Base-by-base conservation (phyloP, 2,113 vertebrate genomes). In the Anser brachyrhynchus region DNA sequence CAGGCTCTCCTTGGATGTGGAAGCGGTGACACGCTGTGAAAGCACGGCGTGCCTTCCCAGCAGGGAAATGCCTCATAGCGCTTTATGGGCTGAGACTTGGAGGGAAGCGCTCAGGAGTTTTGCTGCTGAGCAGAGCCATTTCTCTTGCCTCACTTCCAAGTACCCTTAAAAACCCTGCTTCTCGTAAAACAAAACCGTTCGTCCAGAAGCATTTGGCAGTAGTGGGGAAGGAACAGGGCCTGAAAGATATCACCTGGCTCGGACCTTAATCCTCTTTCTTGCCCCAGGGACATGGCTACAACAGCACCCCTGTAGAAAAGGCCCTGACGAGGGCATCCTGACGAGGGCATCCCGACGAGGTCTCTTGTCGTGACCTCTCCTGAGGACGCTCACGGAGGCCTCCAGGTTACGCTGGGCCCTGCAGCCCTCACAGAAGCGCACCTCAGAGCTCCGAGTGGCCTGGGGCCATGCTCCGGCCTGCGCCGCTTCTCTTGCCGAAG, bases 321-420 rank as follows among this genome's bases (percentile, higher is more conserved):
- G 20, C 23, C 31, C 64, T 29, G 43, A 10, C 11, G 39, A 10
- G 39, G 39, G 9, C 31, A 81, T n/a, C 49, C 39, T 3, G 1
- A 11, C 0, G 5, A 31, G 39, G 39, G 9, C 31, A 81, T n/a
- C 49, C 39, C 3, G 1, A 11, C 0, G 5, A 31, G 20, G 29
- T 49, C 6, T 78, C 57, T 39, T 67, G 52, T 37, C 46, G 35
- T 11, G 9, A 35, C 29, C 35, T 35, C 20, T 61, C 51, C 39
- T 43, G 13, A 76, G 29, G 85, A 69, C 37, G 26, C 55, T 69
- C 6, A 2, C 49, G 39, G 3, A 70, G 64, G 52, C 80, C 70
- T 90, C 77, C 72, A 73, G 31, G 31, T 13, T 12, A 55, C 21
- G n/a, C 14, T 64, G 46, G 62, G 1, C 25, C 33, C 29, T 44